Evolutionary conservation across 2,888 invertebrate genomes (phyloP), one percentile per base, ranked within the genome.

Genomic region (Eupithecia vulgata): DNA sequence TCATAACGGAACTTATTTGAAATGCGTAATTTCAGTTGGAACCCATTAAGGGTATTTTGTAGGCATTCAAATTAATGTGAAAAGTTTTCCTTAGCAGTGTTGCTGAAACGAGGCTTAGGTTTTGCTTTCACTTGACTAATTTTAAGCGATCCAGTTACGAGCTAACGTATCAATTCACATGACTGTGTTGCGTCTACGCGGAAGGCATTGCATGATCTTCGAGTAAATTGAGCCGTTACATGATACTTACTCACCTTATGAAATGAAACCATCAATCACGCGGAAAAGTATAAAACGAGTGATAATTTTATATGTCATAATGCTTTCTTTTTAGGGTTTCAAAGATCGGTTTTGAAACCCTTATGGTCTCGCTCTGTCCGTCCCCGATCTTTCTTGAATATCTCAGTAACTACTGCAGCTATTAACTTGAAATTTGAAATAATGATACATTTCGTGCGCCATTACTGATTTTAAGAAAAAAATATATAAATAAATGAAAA

Each of bases 191-290:
- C 74, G 68, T 64, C 34, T 69, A 75, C 67, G 69, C 71, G 74
- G 74, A 72, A 75, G 62, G 42, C 67, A 71, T 74, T 75, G 66
- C 71, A 67, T 42, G 71, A 66, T 72, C 68, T 71, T 71, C 57
- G 45, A 57, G 59, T 74, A 68, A 72, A 75, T 72, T 52, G 71
- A 72, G 42, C 66, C 42, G 65, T 71, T 69, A 71, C 68, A 71
- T 70, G 45, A 70, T 62, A 52, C 37, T 21, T 21, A 4, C 37
- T 21, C 13, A 4, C 62, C 21, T 40, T 40, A 5, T 65, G 64
- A 40, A 40, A 65, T 40, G 12, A 21, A 13, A 65, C 6, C 21
- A 21, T 25, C 61, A 34, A 61, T 34, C 34, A 17, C 8, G 17
- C 17, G 17, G 34, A 34, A 17, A 7, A 17, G 21, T 52, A 52